A percentile compares a stretch with the other conserved stretches of the same genome.
Evolutionary conservation across 2,797 vertebrate genomes (phyloP).

Genomic region (Rousettus madagascariensis): DNA sequence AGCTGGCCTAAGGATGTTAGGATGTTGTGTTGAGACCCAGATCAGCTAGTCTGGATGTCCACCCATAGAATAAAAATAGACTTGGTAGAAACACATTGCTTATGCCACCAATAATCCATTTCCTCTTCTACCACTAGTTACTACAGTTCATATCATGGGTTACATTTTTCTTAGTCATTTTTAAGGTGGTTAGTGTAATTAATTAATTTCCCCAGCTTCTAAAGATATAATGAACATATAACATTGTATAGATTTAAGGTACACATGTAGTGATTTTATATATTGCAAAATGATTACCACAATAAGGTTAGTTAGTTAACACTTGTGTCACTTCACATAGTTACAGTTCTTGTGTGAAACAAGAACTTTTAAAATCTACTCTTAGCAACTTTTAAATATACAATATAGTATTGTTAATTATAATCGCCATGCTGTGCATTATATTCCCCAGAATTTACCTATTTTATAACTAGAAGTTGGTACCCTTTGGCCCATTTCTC

Average conservation of each 20-base stretch:
- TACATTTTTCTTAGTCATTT: not conserved
- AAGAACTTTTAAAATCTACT: not conserved
- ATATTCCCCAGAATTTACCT: not conserved
- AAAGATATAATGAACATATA: not conserved
- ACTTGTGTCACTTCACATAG: not conserved
- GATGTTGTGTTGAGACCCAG: not conserved
- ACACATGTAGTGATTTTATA: not conserved
- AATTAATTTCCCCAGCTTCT: not conserved
- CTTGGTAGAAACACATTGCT: not conserved
- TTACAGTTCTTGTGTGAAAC: not conserved
- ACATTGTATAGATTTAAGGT: not conserved
- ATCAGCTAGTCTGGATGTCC: not conserved
- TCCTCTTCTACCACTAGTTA: not conserved
- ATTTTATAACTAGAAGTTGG: not conserved
- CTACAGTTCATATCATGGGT: not conserved
- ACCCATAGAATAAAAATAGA: not conserved
- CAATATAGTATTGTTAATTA: not conserved
- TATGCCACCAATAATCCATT: not conserved
- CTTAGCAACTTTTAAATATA: not conserved
- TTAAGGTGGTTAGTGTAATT: not conserved
- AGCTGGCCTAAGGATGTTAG: not conserved
- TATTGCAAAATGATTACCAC: not conserved
- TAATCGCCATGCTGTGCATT: not conserved
- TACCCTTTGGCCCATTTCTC: not conserved
- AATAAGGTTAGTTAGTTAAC: not conserved